These are phyloP conservation scores for Conus canariensis DNA, from an alignment of 2,888 invertebrate species.

Conservation along the genomic window DNA sequence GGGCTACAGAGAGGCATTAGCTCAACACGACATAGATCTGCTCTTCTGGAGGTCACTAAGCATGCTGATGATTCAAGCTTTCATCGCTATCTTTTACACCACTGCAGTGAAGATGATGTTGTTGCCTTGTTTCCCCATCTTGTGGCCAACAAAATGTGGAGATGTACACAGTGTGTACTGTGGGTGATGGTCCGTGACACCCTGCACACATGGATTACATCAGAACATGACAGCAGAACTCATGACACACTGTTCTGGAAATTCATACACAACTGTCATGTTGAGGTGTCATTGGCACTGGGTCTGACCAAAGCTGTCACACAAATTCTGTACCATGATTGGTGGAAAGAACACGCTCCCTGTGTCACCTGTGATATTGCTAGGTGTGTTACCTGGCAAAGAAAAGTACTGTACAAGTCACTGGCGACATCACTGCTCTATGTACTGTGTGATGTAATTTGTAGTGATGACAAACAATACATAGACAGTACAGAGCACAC, in stretches of 20 bases:
- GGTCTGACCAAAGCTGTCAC: background rate
- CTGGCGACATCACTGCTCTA: background rate
- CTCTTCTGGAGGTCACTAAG: background rate
- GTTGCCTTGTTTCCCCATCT: background rate
- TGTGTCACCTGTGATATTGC: background rate
- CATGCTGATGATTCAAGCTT: background rate
- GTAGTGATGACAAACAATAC: background rate
- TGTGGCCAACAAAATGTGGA: background rate
- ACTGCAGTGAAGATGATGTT: background rate
- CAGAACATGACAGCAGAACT: background rate
- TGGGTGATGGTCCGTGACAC: background rate
- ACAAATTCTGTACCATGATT: background rate
- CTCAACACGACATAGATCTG: background rate
- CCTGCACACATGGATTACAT: background rate
- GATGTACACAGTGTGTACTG: background rate
- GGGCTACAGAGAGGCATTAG: background rate
- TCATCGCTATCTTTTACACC: background rate
- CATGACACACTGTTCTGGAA: constrained; percentile 8
- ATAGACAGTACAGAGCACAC: background rate
- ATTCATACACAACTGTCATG: background rate
- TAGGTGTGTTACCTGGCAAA: background rate
- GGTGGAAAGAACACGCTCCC: too few relatives aligned
- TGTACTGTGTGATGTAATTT: background rate
- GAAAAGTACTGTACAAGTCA: background rate
- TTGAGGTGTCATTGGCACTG: background rate